phyloP scores from a whole-genome alignment of 2,113 vertebrate species.

The Vulpes vulpes region DNA sequence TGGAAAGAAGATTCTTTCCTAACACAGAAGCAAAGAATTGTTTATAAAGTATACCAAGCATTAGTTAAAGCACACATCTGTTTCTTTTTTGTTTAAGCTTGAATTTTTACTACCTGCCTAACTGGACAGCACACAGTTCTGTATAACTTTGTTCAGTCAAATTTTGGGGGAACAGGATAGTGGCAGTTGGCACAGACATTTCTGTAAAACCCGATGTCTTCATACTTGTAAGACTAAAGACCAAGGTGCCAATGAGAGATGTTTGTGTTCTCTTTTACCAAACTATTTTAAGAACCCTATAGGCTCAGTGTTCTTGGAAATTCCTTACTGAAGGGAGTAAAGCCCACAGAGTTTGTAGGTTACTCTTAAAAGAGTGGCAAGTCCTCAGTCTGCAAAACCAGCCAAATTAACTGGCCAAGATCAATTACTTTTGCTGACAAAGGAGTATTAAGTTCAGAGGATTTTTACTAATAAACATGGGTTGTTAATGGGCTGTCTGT shows the following conservation, averaged over 20 bases:
- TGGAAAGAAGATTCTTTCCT: background rate
- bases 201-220: background rate
- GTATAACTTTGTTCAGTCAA: background rate
- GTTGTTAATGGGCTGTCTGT: conserved; percentile 85
- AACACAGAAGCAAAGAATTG: background rate
- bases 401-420: conserved; percentile 81
- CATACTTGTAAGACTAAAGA: background rate
- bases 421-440: conserved; percentile 85
- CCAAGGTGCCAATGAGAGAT: background rate
- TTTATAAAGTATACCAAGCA: background rate
- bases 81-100: background rate
- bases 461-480: conserved; percentile 81
- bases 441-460: conserved; percentile 81
- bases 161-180: background rate
- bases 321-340: background rate
- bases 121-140: background rate
- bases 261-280: background rate
- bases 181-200: background rate
- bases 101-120: background rate
- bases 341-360: background rate
- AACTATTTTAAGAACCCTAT: background rate
- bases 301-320: background rate
- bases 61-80: background rate
- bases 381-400: conserved; percentile 73
- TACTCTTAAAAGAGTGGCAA: conserved; percentile 63